Evolutionary conservation across 2,888 invertebrate species (phyloP).

Genomic region (Cantharis flavilabris): DNA sequence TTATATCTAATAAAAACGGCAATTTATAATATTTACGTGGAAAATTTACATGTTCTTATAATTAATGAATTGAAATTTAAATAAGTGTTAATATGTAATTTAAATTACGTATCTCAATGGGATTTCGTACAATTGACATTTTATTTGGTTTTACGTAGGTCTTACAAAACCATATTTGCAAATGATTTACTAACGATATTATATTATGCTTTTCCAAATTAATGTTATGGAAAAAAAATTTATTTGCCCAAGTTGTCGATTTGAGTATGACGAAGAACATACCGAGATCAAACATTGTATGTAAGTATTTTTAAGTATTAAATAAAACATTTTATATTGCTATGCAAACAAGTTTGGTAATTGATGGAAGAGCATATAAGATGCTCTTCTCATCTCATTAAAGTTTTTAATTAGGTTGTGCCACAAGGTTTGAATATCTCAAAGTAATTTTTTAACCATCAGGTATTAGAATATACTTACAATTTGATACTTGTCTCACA

Average conservation of each 20-base stretch:
- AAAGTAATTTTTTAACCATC: slow-evolving; percentile 11
- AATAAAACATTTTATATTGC: slow-evolving; percentile 7
- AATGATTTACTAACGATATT: slow-evolving; percentile 11
- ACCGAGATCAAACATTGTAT: background rate
- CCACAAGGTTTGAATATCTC: slow-evolving; percentile 19
- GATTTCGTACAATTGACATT: slow-evolving; percentile 16
- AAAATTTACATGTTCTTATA: slow-evolving; percentile 20
- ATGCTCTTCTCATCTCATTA: slow-evolving; percentile 22
- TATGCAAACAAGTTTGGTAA: slow-evolving; percentile 25
- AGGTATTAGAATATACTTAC: slow-evolving; percentile 4
- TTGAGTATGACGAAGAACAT: background rate
- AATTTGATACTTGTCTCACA: slow-evolving; percentile 10
- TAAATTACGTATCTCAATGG: background rate
- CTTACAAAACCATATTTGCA: slow-evolving; percentile 19
- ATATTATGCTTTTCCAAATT: background rate
- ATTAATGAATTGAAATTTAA: slow-evolving; percentile 22
- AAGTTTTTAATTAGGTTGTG: slow-evolving; percentile 20
- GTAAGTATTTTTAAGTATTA: slow-evolving; percentile 1
- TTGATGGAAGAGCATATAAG: slow-evolving; percentile 9
- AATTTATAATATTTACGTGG: slow-evolving; percentile 23
- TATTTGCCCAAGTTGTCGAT: background rate
- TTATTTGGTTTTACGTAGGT: slow-evolving; percentile 16
- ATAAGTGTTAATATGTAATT: slow-evolving; percentile 15
- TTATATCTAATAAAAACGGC: slow-evolving; percentile 18
- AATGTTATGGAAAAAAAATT: background rate